Percentiles rank a stretch among this genome's conserved stretches.
Evolutionary conservation across 1,140 invertebrate species (phyloP).

Genomic region (Caerostris extrusa): DNA sequence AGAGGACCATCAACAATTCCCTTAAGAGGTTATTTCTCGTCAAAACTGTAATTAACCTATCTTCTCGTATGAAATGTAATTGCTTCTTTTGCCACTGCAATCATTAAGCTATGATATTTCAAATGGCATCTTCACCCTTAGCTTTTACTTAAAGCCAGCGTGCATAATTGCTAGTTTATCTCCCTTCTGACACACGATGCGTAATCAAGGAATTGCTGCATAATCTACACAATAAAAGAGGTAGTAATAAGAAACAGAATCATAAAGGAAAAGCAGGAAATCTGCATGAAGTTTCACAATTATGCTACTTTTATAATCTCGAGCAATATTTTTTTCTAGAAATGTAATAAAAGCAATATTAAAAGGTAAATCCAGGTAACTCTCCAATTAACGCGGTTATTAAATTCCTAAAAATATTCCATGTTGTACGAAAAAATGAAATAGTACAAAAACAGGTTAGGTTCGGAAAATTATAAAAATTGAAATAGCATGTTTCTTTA

Average conservation of each 20-base stretch:
- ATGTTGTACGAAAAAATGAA: too few species aligned
- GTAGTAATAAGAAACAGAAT: too few species aligned
- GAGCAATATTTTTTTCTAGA: too few species aligned
- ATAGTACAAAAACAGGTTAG: too few species aligned
- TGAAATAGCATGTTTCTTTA: too few species aligned
- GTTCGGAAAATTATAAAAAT: too few species aligned
- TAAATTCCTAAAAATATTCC: too few species aligned
- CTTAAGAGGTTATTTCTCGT: neutral
- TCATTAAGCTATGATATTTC: neutral
- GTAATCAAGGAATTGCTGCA: neutral
- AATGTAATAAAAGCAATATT: too few species aligned
- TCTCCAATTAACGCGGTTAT: too few species aligned
- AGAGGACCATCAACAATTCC: neutral
- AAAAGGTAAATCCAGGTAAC: too few species aligned
- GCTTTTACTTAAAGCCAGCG: neutral
- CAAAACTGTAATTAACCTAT: slow-evolving; percentile 19
- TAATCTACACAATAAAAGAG: neutral
- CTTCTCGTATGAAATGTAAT: neutral
- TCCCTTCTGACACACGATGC: neutral
- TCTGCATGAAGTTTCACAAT: neutral
- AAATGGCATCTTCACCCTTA: neutral
- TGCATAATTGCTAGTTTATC: neutral
- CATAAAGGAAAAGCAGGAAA: neutral
- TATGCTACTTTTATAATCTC: too few species aligned
- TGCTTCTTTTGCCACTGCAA: neutral